These are phyloP conservation scores for Mus caroli DNA, from an alignment of 2,797 vertebrate genomes.

Conservation along the genomic window DNA sequence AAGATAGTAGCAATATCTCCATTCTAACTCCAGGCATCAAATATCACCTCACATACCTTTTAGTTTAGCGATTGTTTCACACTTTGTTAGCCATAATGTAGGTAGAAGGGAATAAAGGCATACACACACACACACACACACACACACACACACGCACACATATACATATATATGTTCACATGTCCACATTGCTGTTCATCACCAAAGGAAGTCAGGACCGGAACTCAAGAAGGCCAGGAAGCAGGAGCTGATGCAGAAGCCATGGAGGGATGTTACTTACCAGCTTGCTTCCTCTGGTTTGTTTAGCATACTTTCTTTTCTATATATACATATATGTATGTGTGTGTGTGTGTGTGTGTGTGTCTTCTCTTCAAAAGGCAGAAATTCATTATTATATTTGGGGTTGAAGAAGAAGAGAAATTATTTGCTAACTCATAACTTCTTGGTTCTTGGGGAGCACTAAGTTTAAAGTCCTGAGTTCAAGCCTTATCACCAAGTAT, in stretches of 20 bases:
- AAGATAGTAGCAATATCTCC: not conserved
- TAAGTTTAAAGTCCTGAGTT: not conserved
- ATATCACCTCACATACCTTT: not conserved
- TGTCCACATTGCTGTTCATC: no score
- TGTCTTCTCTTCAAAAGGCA: constrained; percentile 26
- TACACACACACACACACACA: no score
- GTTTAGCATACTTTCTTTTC: no score
- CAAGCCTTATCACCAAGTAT: not conserved
- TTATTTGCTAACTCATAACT: constrained; percentile 85
- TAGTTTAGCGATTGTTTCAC: not conserved
- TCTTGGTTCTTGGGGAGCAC: not conserved
- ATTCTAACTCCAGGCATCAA: not conserved
- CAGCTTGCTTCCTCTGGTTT: no score
- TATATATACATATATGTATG: no score
- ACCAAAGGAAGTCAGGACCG: no score
- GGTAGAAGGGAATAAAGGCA: constrained; percentile 7
- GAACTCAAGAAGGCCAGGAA: no score
- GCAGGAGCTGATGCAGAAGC: no score
- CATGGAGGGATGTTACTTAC: no score
- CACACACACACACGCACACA: no score
- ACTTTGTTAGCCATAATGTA: not conserved
- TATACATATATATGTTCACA: no score
- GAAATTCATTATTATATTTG: constrained; percentile 78
- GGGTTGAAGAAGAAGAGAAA: constrained; percentile 78
- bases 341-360: no score